Evolutionary conservation across 37 sponge, comb jelly and placozoan species (phyloP).

Genomic region (Beroe forskalii): DNA sequence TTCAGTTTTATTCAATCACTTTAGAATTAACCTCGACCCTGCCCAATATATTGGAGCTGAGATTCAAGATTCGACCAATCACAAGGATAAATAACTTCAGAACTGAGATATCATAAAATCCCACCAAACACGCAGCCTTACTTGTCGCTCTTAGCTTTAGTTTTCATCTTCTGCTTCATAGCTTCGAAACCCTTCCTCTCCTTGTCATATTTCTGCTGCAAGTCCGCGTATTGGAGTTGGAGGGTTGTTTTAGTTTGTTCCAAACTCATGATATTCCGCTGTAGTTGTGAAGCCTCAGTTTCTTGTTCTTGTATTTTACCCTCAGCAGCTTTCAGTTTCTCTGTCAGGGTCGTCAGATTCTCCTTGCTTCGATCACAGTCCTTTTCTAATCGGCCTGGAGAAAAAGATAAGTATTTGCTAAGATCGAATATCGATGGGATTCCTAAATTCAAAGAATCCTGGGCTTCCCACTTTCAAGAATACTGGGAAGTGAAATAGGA

Average conservation of each 20-base stretch:
- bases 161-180: not conserved
- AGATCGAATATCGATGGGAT: no score
- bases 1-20: no score
- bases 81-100: no score
- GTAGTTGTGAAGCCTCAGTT: not conserved
- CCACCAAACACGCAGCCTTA: no score
- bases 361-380: not conserved
- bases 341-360: not conserved
- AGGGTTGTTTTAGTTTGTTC: constrained; percentile 36
- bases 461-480: no score
- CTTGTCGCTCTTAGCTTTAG: constrained; percentile 20
- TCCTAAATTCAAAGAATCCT: no score
- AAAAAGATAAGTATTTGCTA: no score
- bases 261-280: not conserved
- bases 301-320: constrained; percentile 36
- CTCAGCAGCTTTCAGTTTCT: not conserved
- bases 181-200: not conserved
- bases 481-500: no score
- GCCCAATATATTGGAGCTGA: no score
- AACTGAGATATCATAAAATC: no score
- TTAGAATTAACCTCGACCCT: no score
- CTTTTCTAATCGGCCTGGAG: not conserved
- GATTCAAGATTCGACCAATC: no score
- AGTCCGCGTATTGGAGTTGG: constrained; percentile 13
- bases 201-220: constrained; percentile 3